A percentile compares a stretch with the other conserved stretches of the same genome.
These are phyloP conservation scores for Episyrphus balteatus DNA, from an alignment of 1,140 invertebrate species.

Conservation along the genomic window DNA sequence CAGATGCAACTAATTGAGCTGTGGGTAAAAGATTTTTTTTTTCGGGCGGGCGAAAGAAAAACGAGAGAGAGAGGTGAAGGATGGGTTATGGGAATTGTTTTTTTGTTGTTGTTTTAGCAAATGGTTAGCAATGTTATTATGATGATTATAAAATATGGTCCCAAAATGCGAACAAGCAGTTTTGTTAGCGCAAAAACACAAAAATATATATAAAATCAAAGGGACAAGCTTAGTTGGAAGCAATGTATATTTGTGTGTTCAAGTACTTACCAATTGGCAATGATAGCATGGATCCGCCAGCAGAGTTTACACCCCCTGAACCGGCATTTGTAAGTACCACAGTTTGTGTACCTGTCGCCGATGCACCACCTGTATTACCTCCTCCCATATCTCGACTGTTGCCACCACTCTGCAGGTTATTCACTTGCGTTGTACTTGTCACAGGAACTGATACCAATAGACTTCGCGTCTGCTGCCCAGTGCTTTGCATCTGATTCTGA, in stretches of 20 bases:
- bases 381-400: neutral
- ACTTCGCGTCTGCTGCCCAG: constrained; percentile 18
- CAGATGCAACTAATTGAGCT: constrained; percentile 54
- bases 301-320: constrained; percentile 13
- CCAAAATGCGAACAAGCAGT: no score
- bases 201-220: no score
- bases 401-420: neutral
- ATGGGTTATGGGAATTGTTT: no score
- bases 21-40: constrained; percentile 22
- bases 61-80: no score
- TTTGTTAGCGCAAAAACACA: no score
- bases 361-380: constrained; percentile 7
- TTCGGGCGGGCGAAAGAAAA: neutral
- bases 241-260: neutral
- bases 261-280: constrained; percentile 47
- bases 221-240: no score
- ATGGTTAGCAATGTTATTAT: no score
- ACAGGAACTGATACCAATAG: constrained; percentile 38
- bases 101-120: no score
- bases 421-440: constrained; percentile 18
- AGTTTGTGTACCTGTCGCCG: constrained; percentile 40
- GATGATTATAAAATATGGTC: no score
- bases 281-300: constrained; percentile 39
- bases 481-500: constrained; percentile 35
- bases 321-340: constrained; percentile 45